A percentile compares a stretch with the other conserved stretches of the same genome.
Evolutionary conservation across 2,888 invertebrate species (phyloP).

Genomic region (Zygothrica quintamaculata): DNA sequence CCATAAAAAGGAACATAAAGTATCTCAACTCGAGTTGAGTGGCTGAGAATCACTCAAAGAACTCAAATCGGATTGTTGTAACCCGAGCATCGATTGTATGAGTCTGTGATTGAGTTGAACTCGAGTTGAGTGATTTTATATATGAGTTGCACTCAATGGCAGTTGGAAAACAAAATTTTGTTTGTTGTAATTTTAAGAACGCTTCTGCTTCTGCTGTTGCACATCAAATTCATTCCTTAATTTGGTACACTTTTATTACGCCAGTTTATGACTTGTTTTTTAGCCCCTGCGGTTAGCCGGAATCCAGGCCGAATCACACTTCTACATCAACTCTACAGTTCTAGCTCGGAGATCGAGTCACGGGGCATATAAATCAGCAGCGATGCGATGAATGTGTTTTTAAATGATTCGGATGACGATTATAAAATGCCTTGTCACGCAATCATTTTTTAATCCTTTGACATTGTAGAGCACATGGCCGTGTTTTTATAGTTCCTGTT

Average conservation of each 20-base stretch:
- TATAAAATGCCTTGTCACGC: constrained; percentile 81
- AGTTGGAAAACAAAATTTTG: constrained; percentile 9
- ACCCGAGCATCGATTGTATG: constrained; percentile 3
- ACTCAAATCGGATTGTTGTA: neutral
- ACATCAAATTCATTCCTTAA: constrained; percentile 70
- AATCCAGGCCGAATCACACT: constrained; percentile 47
- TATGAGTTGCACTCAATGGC: constrained; percentile 2
- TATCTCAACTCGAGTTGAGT: constrained; percentile 27
- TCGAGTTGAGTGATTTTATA: constrained; percentile 27
- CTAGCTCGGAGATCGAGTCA: constrained; percentile 3
- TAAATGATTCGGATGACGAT: constrained; percentile 74
- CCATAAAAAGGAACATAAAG: constrained; percentile 47
- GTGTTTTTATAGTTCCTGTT: constrained; percentile 55
- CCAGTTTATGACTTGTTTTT: constrained; percentile 79
- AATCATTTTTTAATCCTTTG: constrained; percentile 79
- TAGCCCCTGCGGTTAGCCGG: constrained; percentile 64
- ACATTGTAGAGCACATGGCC: constrained; percentile 57
- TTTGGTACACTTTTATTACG: constrained; percentile 79
- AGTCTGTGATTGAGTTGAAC: constrained; percentile 4
- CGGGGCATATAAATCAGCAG: constrained; percentile 5
- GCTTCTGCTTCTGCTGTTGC: constrained; percentile 33
- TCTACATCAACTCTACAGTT: constrained; percentile 5
- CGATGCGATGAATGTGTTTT: constrained; percentile 61
- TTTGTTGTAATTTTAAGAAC: constrained; percentile 30
- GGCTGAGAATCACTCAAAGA: neutral